Base-by-base conservation (phyloP, 2,797 vertebrate genomes). In the Acrossocheilus wenchowensis region DNA sequence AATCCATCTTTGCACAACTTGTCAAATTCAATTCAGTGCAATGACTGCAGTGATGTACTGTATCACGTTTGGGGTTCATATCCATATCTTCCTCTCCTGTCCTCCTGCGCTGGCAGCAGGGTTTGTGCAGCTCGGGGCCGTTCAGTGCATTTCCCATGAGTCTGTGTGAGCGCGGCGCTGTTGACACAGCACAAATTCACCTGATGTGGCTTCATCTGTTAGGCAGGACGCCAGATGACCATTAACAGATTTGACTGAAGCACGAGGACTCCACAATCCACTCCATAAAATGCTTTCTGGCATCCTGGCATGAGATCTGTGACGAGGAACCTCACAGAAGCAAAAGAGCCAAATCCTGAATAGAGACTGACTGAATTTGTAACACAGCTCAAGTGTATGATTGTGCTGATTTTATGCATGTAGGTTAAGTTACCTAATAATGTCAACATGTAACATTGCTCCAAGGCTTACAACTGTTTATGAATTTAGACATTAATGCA, bases 161-260 rank as follows among this genome's bases (percentile, higher is more conserved):
- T 6, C 62, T 64, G 26, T 66, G n/a, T 19, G 26, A 26, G 15
- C 3, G 8, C 6, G 10, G 21, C 52, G 11, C 34, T 57, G 68
- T 57, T 43, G 66, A 82, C 64, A 21, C 50, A 41, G 81, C 81
- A 82, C 34, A 82, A 30, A 72, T 21, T 43, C 81, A 73, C 66
- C 79, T 81, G 79, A 68, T 69, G 79, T 21, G 19, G 62, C 30
- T 81, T 57, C 50, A 73, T 66, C 74, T 6, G 34, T 81, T 23
- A 57, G 45, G 75, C 34, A 68, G 17, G 17, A 30, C 23, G 62
- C 45, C 43, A 73, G 36, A 73, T 8, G 15, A 52, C n/a, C 81
- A 82, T 82, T 82, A 82, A 43, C 81, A 72, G 68, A 82, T 81
- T 81, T 17, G 81, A 60, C 60, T 45, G 50, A 39, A 41, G 52